Evolutionary conservation across 2,797 vertebrate genomes (phyloP), one percentile per base, ranked within the genome.

Genomic region (Labroides dimidiatus): DNA sequence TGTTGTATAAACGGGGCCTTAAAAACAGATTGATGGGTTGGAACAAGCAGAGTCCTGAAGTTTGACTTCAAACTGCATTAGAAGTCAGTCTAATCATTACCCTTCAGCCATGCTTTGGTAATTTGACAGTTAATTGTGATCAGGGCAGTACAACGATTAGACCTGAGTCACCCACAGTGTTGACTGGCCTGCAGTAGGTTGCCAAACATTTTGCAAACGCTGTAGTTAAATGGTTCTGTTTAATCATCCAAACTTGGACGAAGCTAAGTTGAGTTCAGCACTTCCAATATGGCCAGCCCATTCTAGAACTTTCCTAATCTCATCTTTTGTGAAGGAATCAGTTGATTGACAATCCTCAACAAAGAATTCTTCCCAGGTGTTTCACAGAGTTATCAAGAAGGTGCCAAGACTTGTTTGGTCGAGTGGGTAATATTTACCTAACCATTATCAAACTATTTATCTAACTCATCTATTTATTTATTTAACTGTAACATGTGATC

Each of bases 381-480:
- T 64, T 52, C 39, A 47, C 11, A 41, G 10, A 47, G 43, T 54
- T 4, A 3, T 6, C 42, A 36, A 21, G 12, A 65, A 77, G 49
- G 77, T 59, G 16, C 43, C 9, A 1, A 5, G 15, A 62, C 64
- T 45, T 61, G 65, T 44, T 75, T 6, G 4, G 21, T 30, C 42
- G 11, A 20, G n/a, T 47, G 5, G 14, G 50, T 70, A 6, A 72
- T 33, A 33, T 33, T 33, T 9, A 33, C 30, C 30, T 6, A 6
- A 6, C 8, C 30, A 33, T 33, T 33, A 33, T 64, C 36, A 17
- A 13, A 4, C 1, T 41, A 19, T 30, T 13, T 39, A n/a, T 56
- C 10, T 30, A 6, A 36, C 15, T 57, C 13, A n/a, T n/a, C n/a
- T n/a, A n/a, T n/a, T n/a, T n/a, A n/a, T n/a, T n/a, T n/a, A n/a